These are phyloP conservation scores for Nomada goodeniana DNA, from an alignment of 2,888 invertebrate species.

Conservation along the genomic window DNA sequence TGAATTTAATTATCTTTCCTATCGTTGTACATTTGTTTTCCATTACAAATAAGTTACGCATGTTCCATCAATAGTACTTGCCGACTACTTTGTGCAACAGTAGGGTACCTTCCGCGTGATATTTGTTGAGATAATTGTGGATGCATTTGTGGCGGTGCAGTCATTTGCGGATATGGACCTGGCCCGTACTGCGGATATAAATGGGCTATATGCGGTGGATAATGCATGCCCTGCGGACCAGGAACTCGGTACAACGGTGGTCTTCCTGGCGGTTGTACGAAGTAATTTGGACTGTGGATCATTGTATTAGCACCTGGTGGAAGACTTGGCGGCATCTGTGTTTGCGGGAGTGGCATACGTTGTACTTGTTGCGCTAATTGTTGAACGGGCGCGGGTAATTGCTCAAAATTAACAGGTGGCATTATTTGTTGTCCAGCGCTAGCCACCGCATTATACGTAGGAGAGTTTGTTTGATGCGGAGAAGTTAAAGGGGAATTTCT, in stretches of 20 bases:
- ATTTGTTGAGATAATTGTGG: conserved; percentile 79
- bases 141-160: conserved; percentile 77
- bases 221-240: conserved; percentile 79
- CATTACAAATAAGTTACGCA: background rate
- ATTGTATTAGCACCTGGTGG: conserved; percentile 81
- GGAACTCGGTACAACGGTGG: conserved; percentile 81
- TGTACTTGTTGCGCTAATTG: conserved; percentile 83
- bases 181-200: conserved; percentile 78
- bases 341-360: conserved; percentile 82
- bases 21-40: background rate
- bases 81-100: conserved; percentile 71
- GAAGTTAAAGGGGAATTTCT: conserved; percentile 77
- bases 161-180: conserved; percentile 74
- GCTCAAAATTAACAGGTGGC: conserved; percentile 81
- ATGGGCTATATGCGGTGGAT: conserved; percentile 78
- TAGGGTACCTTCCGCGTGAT: conserved; percentile 75
- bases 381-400: conserved; percentile 82
- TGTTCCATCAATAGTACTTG: conserved; percentile 41
- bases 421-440: conserved; percentile 69
- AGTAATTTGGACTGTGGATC: conserved; percentile 81
- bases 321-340: conserved; percentile 77
- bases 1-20: background rate
- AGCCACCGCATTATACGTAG: conserved; percentile 72
- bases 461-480: conserved; percentile 77
- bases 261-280: conserved; percentile 83